Base-by-base conservation (phyloP, 2,113 vertebrate species). In the Rostratula benghalensis region DNA sequence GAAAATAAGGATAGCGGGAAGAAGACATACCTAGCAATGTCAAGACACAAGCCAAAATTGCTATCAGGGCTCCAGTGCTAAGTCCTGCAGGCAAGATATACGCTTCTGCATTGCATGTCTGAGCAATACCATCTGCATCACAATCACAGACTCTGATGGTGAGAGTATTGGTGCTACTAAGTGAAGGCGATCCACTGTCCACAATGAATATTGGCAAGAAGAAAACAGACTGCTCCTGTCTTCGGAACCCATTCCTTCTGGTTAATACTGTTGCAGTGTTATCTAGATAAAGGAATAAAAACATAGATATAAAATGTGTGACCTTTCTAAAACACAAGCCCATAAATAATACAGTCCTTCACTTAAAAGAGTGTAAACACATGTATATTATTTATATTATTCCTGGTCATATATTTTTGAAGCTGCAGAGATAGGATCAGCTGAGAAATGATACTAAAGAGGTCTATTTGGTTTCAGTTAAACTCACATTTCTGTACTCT, bases 111-210 rank as follows among this genome's bases (percentile, higher is more conserved):
- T 99, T 99, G 82, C 99, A 99, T 3, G 99, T 99, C 95, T 98
- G 98, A 63, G 99, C 98, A n/a, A 98, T 89, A 5, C 99, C 98
- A 5, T 99, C 98, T 0, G 97, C 94, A 51, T 99, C 98, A 17
- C 99, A 99, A 61, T 99, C 98, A 35, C 99, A 99, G 69, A 99
- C 99, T 1, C 98, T 98, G 90, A 99, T 99, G 6, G 98, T 98
- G 24, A 99, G 98, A 1, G 99, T 99, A 90, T 99, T 99, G 53
- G 99, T 99, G 97, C 99, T 99, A 96, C 99, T 99, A 37, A 99
- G 98, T 1, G 99, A 98, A 5, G 99, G 99, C 9, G 98, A 99
- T 13, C 99, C 99, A 9, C 98, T 99, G 98, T 99, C 99, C 97
- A 98, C 97, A 17, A 99, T 99, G 97, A 99, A 97, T 94, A 99